These are phyloP conservation scores for Pilophorus perplexus DNA, from an alignment of 2,888 invertebrate species.

Conservation along the genomic window DNA sequence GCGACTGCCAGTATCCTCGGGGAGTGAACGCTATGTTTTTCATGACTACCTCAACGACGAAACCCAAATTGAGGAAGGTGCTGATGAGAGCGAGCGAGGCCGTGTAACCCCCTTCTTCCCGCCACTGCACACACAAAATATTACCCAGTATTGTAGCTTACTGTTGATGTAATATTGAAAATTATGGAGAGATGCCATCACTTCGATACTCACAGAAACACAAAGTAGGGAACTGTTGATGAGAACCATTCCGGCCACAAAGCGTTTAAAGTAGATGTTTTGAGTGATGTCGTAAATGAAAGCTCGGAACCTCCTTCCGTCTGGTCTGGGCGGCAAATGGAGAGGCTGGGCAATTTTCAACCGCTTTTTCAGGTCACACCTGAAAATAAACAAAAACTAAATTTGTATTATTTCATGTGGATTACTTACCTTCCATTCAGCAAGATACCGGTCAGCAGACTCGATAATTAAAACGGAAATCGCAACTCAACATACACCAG, in stretches of 20 bases:
- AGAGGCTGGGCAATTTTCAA: conserved; percentile 98
- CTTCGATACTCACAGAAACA: conserved; percentile 85
- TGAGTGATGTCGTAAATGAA: conserved; percentile 98
- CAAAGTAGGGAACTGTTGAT: conserved; percentile 87
- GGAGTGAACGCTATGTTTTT: conserved; percentile 98
- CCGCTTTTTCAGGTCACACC: conserved; percentile 96
- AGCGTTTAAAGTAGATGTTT: conserved; percentile 89
- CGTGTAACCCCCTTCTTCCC: conserved; percentile 75
- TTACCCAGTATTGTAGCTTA: no score
- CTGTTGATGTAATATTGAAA: no score
- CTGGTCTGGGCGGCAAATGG: conserved; percentile 95
- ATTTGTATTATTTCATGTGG: no score
- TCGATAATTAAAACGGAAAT: no score
- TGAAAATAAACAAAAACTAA: conserved; percentile 51
- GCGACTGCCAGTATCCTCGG: conserved; percentile 96
- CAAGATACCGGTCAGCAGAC: no score
- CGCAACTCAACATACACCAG: no score
- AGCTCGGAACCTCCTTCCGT: conserved; percentile 84
- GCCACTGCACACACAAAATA: conserved; percentile 73
- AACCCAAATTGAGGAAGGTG: conserved; percentile 85
- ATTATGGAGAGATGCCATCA: no score
- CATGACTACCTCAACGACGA: conserved; percentile 93
- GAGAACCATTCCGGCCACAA: conserved; percentile 90
- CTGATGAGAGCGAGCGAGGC: conserved; percentile 81
- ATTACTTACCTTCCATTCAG: no score